Percentiles rank a stretch among this genome's conserved stretches.
phyloP scores from a whole-genome alignment of 2,113 vertebrate genomes.

The Camarhynchus parvulus region DNA sequence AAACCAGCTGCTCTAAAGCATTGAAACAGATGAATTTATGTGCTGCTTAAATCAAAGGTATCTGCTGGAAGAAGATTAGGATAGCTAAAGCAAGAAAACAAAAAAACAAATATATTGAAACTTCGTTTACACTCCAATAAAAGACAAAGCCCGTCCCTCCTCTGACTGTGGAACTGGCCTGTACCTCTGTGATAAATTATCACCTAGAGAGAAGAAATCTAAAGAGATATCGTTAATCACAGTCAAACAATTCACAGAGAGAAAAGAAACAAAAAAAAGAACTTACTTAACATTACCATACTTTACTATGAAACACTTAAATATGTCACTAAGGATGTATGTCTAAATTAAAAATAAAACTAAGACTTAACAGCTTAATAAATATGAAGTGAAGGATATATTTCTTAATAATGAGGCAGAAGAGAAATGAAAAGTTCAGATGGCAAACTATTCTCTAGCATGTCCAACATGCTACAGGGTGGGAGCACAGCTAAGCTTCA shows the following conservation, averaged over 20 bases:
- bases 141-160: slow-evolving; percentile 78
- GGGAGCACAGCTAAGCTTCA: slow-evolving; percentile 36
- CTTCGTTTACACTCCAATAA: slow-evolving; percentile 88
- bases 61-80: slow-evolving; percentile 40
- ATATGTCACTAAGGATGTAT: slow-evolving; percentile 84
- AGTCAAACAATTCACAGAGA: slow-evolving; percentile 94
- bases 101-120: slow-evolving; percentile 79
- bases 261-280: slow-evolving; percentile 82
- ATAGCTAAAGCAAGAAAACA: slow-evolving; percentile 34
- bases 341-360: slow-evolving; percentile 83
- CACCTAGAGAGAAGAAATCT: slow-evolving; percentile 99
- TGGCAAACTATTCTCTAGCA: slow-evolving; percentile 96
- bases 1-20: slow-evolving; percentile 27
- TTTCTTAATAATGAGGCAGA: slow-evolving; percentile 76
- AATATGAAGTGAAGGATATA: slow-evolving; percentile 75
- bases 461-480: slow-evolving; percentile 72
- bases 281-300: slow-evolving; percentile 97
- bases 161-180: slow-evolving; percentile 88
- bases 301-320: slow-evolving; percentile 89
- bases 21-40: not conserved
- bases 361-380: slow-evolving; percentile 87
- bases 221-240: slow-evolving; percentile 98
- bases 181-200: slow-evolving; percentile 98
- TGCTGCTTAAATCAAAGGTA: slow-evolving; percentile 32
- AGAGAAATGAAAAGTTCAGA: slow-evolving; percentile 83